Evolutionary conservation across 30 jellyfish, hydroid and myxozoan genomes (phyloP), one percentile per base, ranked within the genome.

Genomic region (Sanderia malayensis): DNA sequence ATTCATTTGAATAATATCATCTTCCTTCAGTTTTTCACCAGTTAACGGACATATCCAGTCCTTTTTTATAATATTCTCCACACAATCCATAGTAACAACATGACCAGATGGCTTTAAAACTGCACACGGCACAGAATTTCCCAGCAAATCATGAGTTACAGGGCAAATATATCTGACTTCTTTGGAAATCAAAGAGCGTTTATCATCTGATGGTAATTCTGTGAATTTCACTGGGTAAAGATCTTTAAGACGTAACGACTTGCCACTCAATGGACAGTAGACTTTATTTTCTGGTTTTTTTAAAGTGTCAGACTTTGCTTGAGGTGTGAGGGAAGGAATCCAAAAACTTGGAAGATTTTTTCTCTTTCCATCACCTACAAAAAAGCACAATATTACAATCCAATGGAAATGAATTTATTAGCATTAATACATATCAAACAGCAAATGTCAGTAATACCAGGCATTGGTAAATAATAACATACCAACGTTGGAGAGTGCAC

Each of bases 1-100:
- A 37, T 84, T 67, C 70, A 91, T 46, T 26, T 53, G 82, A 18
- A 91, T 91, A 6, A 91, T 78, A 67, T 91, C 98, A 17, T 49
- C 32, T 77, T 84, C 95, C 46, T 78, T 81, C 58, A 91, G 46
- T 27, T 41, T 58, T 37, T 78, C 46, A 22, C 98, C 92, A 8
- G 96, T 91, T 44, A 91, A 13, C 27, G 98, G 98, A 53, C 98
- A 91, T n/a, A 67, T 53, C 97, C 97, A 88, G 34, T 81, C 93
- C 44, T 73, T 89, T 46, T 82, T 84, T 23, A 91, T 85, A 31
- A 91, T 67, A 2, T 84, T 91, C 71, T 91, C 87, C 27, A 91
- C 94, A 65, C 89, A 91, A 25, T 84, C 96, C 96, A 91, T 91
- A 25, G 96, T 83, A 6, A 91, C 95, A 52, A 91, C 96, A 63